These are phyloP conservation scores for Dicycla oo DNA, from an alignment of 2,888 invertebrate genomes.

Conservation along the genomic window DNA sequence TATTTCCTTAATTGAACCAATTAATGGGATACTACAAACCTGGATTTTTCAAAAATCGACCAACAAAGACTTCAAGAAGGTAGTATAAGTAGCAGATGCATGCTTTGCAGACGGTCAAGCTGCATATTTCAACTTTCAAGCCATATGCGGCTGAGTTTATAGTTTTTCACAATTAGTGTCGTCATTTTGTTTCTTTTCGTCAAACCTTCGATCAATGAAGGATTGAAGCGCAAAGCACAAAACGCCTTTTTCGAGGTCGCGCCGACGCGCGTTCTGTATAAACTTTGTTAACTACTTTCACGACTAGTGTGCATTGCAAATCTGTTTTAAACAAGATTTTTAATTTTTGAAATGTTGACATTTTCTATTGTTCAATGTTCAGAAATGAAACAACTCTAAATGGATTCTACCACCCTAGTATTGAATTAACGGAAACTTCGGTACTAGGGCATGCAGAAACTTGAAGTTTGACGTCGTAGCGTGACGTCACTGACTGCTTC, in stretches of 20 bases:
- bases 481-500: conserved; percentile 1
- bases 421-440: not conserved
- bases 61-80: not conserved
- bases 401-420: conserved; percentile 4
- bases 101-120: too few species aligned
- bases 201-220: not conserved
- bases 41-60: too few species aligned
- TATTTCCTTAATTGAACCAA: not conserved
- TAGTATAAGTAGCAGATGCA: not conserved
- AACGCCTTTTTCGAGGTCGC: not conserved
- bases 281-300: too few species aligned
- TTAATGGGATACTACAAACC: not conserved
- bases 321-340: not conserved
- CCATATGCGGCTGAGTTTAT: too few species aligned
- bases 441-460: conserved; percentile 14
- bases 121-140: too few species aligned
- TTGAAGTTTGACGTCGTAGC: conserved; percentile 13
- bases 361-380: not conserved
- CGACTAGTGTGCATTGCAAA: not conserved
- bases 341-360: not conserved
- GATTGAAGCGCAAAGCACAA: not conserved
- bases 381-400: not conserved
- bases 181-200: too few species aligned
- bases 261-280: too few species aligned
- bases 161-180: too few species aligned